Evolutionary conservation across 2,113 vertebrate genomes (phyloP).

Genomic region (Notiomystis cincta): DNA sequence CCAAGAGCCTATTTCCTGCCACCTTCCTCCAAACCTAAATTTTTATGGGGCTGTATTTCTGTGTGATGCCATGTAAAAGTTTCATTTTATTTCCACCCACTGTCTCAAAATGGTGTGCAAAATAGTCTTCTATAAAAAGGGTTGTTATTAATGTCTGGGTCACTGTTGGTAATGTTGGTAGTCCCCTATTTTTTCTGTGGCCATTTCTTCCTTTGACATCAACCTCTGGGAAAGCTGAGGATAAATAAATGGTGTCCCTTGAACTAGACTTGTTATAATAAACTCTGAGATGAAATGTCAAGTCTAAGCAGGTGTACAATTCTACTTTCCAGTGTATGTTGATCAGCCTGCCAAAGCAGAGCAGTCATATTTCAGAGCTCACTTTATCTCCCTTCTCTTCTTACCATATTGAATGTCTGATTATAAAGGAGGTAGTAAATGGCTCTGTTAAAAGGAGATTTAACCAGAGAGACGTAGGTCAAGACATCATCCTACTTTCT

Average conservation of each 20-base stretch:
- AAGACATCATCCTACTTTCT: background rate
- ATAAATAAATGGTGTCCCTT: conserved; percentile 2
- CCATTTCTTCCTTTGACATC: background rate
- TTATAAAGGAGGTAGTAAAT: background rate
- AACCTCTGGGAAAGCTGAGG: background rate
- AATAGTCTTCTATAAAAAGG: background rate
- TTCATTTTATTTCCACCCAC: background rate
- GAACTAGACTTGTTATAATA: background rate
- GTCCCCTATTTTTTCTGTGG: background rate
- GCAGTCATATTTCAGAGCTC: conserved; percentile 20
- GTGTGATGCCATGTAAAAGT: background rate
- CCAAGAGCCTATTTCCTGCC: background rate
- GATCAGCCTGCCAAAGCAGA: background rate
- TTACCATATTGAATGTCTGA: conserved; percentile 35
- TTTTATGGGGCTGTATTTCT: background rate
- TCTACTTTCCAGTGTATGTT: background rate
- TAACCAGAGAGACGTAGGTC: background rate
- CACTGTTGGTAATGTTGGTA: background rate
- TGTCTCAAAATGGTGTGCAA: background rate
- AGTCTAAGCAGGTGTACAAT: background rate
- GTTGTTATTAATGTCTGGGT: background rate
- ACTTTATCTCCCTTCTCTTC: conserved; percentile 10
- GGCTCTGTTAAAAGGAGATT: background rate
- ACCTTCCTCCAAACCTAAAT: background rate
- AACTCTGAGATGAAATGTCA: conserved; percentile 22